Evolutionary conservation across 2,888 invertebrate species (phyloP), one percentile per base, ranked within the genome.

Genomic region (Lasius platythorax): DNA sequence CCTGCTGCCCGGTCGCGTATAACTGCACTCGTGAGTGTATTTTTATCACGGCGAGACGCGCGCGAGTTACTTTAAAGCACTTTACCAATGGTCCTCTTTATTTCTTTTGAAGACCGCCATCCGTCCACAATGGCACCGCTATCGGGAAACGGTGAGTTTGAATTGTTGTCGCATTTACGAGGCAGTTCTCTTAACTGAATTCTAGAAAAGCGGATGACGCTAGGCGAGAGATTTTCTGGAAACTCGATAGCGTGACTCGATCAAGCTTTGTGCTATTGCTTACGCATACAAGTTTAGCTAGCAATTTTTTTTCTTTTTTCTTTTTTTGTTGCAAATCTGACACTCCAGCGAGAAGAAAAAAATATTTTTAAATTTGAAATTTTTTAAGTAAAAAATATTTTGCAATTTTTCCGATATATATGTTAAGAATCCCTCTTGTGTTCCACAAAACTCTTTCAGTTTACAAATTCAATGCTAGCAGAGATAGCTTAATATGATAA

Each of bases 1-100:
- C 96, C 90, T 98, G 98, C 95, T 98, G 98, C 93, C 98, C 98
- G 0, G 96, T 97, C 83, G 96, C 97, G 85, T 98, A 98, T 95
- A 97, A 97, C 94, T 98, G 97, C 94, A 95, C 94, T 8, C 92
- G 94, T 92, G 88, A 92, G 92, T 94, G 87, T 82, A 83, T 74
- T 87, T 50, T 78, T 79, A 67, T 79, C 68, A 56, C 40, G 53
- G 40, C 56, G 66, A 15, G 46, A 46, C 23, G 23, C n/a, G 50
- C 50, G 18, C 70, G 67, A 58, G 58, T 58, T 58, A 58, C 58
- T 70, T 56, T 53, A 50, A 67, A 74, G 56, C 56, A 43, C 53
- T 46, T 81, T 78, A 73, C 82, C 76, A 33, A 84, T 28, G 33
- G 53, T 70, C 40, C 30, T 68, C 66, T 72, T 83, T 61, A 73